Evolutionary conservation across 2,113 vertebrate species (phyloP).

Genomic region (Terrapene triunguis): DNA sequence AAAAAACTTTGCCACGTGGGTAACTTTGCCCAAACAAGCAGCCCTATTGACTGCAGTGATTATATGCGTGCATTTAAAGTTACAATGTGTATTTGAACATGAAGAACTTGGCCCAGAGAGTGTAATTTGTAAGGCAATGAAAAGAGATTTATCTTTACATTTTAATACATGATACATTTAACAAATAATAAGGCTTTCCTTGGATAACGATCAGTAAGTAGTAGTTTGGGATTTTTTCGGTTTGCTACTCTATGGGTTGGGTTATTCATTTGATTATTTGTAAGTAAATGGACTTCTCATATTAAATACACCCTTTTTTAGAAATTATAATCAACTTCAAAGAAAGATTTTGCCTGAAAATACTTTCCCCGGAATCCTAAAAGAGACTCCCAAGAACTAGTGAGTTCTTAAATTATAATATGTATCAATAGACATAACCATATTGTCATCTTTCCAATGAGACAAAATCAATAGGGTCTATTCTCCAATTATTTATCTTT

Average conservation of each 20-base stretch:
- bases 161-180: not conserved
- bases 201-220: rapidly evolving
- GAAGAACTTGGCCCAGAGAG: not conserved
- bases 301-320: not conserved
- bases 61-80: not conserved
- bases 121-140: not conserved
- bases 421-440: not conserved
- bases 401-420: not conserved
- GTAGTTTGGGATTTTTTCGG: not conserved
- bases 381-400: not conserved
- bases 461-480: conserved; percentile 27
- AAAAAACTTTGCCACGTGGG: not conserved
- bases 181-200: not conserved
- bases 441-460: not conserved
- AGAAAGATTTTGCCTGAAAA: not conserved
- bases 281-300: not conserved
- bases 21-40: not conserved
- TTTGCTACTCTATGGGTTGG: not conserved
- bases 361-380: not conserved
- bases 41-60: not conserved
- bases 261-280: not conserved
- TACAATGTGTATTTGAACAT: not conserved
- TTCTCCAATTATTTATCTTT: conserved; percentile 19
- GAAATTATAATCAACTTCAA: not conserved
- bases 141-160: not conserved